phyloP scores from a whole-genome alignment of 2,113 vertebrate species.

The Sminthopsis crassicaudata region DNA sequence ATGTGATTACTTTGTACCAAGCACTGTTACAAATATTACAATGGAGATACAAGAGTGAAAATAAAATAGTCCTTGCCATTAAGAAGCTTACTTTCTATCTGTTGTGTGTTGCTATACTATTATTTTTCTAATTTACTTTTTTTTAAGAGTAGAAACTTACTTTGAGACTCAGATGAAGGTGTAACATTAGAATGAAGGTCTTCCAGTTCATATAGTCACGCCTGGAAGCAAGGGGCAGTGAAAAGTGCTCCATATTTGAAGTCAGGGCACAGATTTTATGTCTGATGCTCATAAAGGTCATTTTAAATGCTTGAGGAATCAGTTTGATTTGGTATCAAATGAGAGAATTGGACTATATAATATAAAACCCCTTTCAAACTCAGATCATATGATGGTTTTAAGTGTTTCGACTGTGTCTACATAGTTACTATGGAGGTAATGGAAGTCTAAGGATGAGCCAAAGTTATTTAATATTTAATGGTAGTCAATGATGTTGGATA shows the following conservation, averaged over 20 bases:
- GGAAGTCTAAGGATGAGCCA: neutral
- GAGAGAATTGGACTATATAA: neutral
- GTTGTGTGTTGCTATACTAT: neutral
- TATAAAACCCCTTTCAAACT: neutral
- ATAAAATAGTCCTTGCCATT: neutral
- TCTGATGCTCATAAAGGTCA: neutral
- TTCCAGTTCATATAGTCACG: neutral
- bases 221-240: rapidly evolving
- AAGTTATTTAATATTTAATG: neutral
- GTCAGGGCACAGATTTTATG: neutral
- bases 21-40: neutral
- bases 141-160: neutral
- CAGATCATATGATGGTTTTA: neutral
- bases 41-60: neutral
- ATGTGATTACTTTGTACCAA: neutral
- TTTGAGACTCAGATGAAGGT: neutral
- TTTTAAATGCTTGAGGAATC: neutral
- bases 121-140: neutral
- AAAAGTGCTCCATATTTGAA: neutral
- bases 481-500: neutral
- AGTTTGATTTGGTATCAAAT: neutral
- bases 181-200: neutral
- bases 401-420: neutral
- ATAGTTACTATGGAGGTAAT: neutral
- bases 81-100: neutral